These are phyloP conservation scores for Casuarius casuarius DNA, from an alignment of 2,113 vertebrate genomes.

Conservation along the genomic window DNA sequence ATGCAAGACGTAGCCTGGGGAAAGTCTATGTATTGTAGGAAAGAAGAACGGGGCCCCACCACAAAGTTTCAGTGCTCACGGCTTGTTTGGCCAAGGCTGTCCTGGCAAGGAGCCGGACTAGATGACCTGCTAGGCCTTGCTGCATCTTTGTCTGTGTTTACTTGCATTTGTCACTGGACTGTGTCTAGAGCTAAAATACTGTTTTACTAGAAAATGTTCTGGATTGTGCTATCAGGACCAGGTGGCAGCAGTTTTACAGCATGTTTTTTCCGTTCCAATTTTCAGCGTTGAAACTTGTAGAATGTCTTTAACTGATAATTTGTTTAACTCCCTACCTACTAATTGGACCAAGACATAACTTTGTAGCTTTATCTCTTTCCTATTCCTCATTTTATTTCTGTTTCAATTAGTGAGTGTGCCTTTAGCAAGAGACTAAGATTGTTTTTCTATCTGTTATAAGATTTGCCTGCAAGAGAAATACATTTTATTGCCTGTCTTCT, in stretches of 20 bases:
- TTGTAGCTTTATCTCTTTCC: conserved; percentile 58
- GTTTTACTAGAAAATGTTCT: conserved; percentile 13
- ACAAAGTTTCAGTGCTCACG: neutral
- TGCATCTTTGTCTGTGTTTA: neutral
- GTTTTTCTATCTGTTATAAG: conserved; percentile 52
- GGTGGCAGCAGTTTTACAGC: conserved; percentile 41
- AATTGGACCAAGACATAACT: conserved; percentile 64
- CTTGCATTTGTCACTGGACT: conserved; percentile 39
- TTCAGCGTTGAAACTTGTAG: conserved; percentile 38
- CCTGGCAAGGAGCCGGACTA: neutral
- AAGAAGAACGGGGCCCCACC: neutral
- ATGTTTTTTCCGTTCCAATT: conserved; percentile 36
- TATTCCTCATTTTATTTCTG: conserved; percentile 61
- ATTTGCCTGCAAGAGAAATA: conserved; percentile 55
- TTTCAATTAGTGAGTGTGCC: conserved; percentile 54
- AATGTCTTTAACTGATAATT: conserved; percentile 59
- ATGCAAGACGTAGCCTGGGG: rapidly evolving
- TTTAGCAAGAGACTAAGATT: conserved; percentile 57
- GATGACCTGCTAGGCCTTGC: neutral
- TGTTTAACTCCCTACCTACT: conserved; percentile 61
- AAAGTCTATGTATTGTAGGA: rapidly evolving
- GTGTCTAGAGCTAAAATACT: conserved; percentile 31
- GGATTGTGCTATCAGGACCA: conserved; percentile 29
- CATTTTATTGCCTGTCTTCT: conserved; percentile 59
- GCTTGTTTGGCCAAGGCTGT: neutral